These are phyloP conservation scores for Chionoecetes opilio DNA, from an alignment of 1,140 invertebrate genomes.

Conservation along the genomic window DNA sequence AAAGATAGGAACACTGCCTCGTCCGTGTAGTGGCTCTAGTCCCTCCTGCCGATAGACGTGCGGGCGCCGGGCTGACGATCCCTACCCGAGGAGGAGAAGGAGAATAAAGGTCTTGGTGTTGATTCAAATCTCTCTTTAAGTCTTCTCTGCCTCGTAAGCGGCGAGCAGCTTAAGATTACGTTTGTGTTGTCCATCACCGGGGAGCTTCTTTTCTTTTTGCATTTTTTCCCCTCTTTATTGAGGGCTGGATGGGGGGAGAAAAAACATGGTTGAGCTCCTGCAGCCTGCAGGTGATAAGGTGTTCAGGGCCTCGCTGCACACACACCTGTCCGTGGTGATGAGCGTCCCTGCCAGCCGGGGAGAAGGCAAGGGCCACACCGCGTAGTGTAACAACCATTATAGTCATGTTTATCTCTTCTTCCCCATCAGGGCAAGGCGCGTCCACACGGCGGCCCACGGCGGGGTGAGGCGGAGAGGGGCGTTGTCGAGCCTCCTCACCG, in stretches of 20 bases:
- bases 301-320: background rate
- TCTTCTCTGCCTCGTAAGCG: background rate
- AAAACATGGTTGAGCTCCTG: background rate
- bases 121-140: slow-evolving; percentile 4
- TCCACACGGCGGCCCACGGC: background rate
- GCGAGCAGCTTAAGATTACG: background rate
- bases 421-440: background rate
- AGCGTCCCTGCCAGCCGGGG: background rate
- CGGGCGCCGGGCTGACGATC: background rate
- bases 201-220: too few relatives aligned
- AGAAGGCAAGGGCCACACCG: background rate
- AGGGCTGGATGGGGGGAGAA: background rate
- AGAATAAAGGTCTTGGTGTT: background rate
- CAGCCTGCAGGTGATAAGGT: too few relatives aligned
- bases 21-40: background rate
- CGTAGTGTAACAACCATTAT: background rate
- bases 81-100: background rate
- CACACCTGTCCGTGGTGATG: background rate
- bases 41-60: background rate
- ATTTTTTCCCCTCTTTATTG: background rate
- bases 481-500: background rate
- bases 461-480: background rate
- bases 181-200: background rate
- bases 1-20: too few relatives aligned
- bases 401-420: background rate